Base-by-base conservation (phyloP, 2,888 invertebrate genomes). In the Brenthis ino region DNA sequence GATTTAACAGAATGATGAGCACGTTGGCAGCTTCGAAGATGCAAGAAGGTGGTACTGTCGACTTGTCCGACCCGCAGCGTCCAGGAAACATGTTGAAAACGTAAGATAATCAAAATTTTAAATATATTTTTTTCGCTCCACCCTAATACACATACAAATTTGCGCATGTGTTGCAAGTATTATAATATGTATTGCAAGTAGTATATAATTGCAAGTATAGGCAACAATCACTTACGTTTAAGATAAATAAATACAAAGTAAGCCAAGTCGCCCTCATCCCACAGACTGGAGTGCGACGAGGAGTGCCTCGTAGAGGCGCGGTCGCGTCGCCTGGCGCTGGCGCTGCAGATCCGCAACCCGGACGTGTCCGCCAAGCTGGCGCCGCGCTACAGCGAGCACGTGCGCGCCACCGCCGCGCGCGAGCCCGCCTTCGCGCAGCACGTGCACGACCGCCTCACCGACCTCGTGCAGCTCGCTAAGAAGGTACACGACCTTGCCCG, bases 311-410 rank as follows among this genome's bases (percentile, higher is more conserved):
- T 96, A 50, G 93, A 97, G 65, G 98, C 98, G 77, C 95, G 99
- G 69, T 98, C 99, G 83, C 95, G 97, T 2, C 95, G 97, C 64
- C 84, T 99, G 73, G 98, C 98, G 12, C 95, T 98, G 65, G 99
- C 98, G 4, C 93, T 99, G 54, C 98, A 98, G 90, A 97, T 99
- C 75, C 96, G 96, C 67, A 98, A 98, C 93, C 97, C 98, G 0
- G 98, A 98, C 88, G 91, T 97, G 69, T 88, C 94, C 37, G 95
- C 96, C 50, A 97, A 96, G 85, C 89, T 97, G 64, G 95, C 96
- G 76, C 97, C 98, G 47, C 94, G 96, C 72, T 99, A 98, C 91
- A 96, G 96, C 51, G 98, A 98, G 74, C 96, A 96, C 82, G 95
- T 98, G 88, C 96, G 96, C 74, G 94, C 95, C 63, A 96, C 96